Percentiles rank a stretch among this genome's conserved stretches.
Evolutionary conservation across 1,140 invertebrate species (phyloP).

Genomic region (Bombus superbus): DNA sequence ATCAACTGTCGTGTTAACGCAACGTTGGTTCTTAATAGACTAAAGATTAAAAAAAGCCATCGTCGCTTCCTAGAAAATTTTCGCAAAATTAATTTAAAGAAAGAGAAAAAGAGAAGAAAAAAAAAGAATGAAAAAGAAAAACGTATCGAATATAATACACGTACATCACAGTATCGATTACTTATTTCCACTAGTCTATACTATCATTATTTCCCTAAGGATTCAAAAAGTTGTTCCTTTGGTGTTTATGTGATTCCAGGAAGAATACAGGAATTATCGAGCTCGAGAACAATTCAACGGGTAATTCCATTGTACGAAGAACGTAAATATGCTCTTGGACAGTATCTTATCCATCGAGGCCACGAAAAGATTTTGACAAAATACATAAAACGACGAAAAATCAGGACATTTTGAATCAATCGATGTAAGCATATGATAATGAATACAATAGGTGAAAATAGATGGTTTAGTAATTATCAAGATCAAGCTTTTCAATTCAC

Average conservation of each 20-base stretch:
- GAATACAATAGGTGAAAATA: neutral
- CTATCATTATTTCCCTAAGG: constrained; percentile 12
- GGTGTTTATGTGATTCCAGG: neutral
- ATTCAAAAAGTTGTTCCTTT: neutral
- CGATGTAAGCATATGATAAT: neutral
- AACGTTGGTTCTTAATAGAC: neutral
- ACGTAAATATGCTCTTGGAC: neutral
- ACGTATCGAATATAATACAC: neutral
- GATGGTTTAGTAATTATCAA: neutral
- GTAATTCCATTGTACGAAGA: neutral
- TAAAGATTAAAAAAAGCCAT: neutral
- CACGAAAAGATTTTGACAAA: neutral
- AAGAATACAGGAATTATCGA: neutral
- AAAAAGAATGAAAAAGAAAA: neutral
- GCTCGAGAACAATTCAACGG: neutral
- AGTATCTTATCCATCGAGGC: too few species aligned
- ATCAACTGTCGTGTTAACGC: neutral
- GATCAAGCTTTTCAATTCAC: neutral
- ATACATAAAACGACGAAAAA: neutral
- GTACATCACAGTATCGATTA: neutral
- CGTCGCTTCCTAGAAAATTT: neutral
- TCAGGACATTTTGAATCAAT: neutral
- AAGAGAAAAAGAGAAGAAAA: neutral
- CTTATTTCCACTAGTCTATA: neutral
- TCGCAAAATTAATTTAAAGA: neutral